Conservation (phyloP, 2,888 invertebrate species). For the Drosophila vallismaia region DNA sequence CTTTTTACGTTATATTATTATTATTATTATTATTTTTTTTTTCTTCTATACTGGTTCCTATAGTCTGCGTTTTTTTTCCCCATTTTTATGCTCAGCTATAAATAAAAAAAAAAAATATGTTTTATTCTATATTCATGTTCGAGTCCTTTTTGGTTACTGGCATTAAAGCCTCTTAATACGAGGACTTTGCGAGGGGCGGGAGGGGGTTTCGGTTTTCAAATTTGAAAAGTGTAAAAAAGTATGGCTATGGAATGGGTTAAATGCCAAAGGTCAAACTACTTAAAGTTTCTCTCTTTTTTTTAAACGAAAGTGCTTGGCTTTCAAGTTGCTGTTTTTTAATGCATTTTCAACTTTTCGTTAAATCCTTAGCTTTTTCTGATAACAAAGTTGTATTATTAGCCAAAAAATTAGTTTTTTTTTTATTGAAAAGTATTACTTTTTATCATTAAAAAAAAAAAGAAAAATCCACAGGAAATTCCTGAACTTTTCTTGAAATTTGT, state of each 20-base stretch:
- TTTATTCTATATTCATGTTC: slow-evolving; percentile 62
- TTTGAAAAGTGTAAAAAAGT: too few relatives aligned
- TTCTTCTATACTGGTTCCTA: slow-evolving; percentile 2
- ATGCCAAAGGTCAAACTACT: slow-evolving; percentile 3
- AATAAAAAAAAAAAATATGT: slow-evolving; percentile 59
- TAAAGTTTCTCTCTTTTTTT: slow-evolving; percentile 1
- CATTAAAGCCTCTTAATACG: slow-evolving; percentile 69
- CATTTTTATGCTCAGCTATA: slow-evolving; percentile 34
- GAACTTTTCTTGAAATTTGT: slow-evolving; percentile 3
- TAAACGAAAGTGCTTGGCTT: neutral
- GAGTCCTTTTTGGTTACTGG: slow-evolving; percentile 18
- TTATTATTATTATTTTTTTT: slow-evolving; percentile 57
- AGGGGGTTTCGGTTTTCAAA: too few relatives aligned
- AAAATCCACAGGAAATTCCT: neutral
- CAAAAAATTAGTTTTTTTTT: too few relatives aligned
- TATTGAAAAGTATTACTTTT: too few relatives aligned
- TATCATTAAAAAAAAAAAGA: too few relatives aligned
- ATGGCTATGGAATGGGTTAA: neutral
- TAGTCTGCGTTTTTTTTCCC: neutral
- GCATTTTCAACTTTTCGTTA: neutral
- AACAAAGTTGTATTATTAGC: too few relatives aligned
- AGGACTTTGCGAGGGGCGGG: slow-evolving; percentile 4
- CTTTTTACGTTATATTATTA: slow-evolving; percentile 72
- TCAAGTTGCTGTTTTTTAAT: neutral
- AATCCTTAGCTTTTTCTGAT: neutral